Conservation (phyloP, 2,113 vertebrate species). For the Typhlomys cinereus region DNA sequence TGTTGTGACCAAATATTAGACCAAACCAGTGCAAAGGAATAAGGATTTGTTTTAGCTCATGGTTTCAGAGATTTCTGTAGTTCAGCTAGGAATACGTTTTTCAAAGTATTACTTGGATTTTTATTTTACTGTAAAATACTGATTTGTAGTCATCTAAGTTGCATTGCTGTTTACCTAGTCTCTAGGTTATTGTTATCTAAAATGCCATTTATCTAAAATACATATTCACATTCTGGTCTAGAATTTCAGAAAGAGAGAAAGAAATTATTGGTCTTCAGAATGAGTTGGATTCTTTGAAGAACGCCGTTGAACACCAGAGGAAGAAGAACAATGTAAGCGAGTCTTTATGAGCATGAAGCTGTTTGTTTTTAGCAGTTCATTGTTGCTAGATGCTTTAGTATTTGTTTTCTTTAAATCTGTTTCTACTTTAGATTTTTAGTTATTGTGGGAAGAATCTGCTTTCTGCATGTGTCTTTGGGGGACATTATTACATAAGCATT, state of each 20-base stretch:
- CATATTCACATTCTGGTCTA: constrained; percentile 77
- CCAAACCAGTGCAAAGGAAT: too few relatives aligned
- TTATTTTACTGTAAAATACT: constrained; percentile 47
- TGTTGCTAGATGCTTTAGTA: background rate
- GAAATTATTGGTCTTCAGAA: constrained; percentile 87
- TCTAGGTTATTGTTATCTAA: background rate
- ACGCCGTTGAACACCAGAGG: constrained; percentile 93
- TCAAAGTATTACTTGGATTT: constrained; percentile 26
- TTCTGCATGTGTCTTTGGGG: constrained; percentile 11
- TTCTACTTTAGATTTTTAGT: constrained; percentile 38
- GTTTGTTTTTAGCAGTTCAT: constrained; percentile 6
- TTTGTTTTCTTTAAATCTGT: background rate
- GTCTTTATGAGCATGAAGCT: constrained; percentile 33
- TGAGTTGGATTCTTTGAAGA: constrained; percentile 89
- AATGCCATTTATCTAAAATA: constrained; percentile 28
- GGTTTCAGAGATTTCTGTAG: background rate
- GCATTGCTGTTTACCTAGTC: constrained; percentile 36
- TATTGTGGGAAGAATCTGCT: background rate
- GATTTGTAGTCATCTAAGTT: background rate
- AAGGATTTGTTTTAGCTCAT: too few relatives aligned
- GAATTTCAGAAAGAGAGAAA: constrained; percentile 91
- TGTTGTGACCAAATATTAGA: background rate
- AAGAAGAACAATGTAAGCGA: constrained; percentile 98
- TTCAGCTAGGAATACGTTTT: constrained; percentile 1
- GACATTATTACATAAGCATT: constrained; percentile 6